Evolutionary conservation across 2,797 vertebrate genomes (phyloP), one percentile per base, ranked within the genome.

Genomic region (Melanogrammus aeglefinus): DNA sequence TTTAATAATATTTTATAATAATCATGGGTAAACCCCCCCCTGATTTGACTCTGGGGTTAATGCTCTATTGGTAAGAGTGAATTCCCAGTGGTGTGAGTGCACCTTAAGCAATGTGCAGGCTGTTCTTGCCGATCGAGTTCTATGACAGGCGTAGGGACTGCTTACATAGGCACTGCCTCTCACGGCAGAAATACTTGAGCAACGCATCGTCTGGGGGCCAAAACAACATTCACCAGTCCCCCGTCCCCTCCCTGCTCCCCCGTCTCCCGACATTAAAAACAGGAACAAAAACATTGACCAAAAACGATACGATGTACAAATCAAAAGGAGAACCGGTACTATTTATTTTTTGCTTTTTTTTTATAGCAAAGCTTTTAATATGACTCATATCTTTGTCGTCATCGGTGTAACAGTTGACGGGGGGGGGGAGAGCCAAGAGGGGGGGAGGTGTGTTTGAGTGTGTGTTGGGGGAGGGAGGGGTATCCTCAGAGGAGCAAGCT

Each of bases 391-490:
- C 41, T 44, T 2, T 44, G 10, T 44, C 3, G 41, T 44, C 41
- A 44, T 44, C 9, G 14, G 13, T 3, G 13, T 12, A 44, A 44
- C 41, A 10, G 41, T 44, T 39, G 8, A 39, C 9, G 38, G 38
- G 38, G 12, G 38, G 38, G 38, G 38, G 12, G 9, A 39, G 38
- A 9, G 38, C 38, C 38, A 39, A 9, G 38, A 39, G 9, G 38
- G 38, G 38, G 38, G 38, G 7, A 39, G 38, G 38, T 8, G 7
- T 63, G 57, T 57, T 4, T 57, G 16, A 5, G 57, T 63, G 57
- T 57, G 51, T 57, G 51, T 57, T 51, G 76, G 77, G 85, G 81
- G 16, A 83, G 2, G 73, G 81, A 66, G 63, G 76, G 33, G 29
- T 21, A 51, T 18, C 3, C 18, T 18, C 18, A 5, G 5, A 6